Percentiles rank a stretch among this genome's conserved stretches.
These are phyloP conservation scores for Cosmorhoe ocellata DNA, from an alignment of 2,888 invertebrate species.

Conservation along the genomic window DNA sequence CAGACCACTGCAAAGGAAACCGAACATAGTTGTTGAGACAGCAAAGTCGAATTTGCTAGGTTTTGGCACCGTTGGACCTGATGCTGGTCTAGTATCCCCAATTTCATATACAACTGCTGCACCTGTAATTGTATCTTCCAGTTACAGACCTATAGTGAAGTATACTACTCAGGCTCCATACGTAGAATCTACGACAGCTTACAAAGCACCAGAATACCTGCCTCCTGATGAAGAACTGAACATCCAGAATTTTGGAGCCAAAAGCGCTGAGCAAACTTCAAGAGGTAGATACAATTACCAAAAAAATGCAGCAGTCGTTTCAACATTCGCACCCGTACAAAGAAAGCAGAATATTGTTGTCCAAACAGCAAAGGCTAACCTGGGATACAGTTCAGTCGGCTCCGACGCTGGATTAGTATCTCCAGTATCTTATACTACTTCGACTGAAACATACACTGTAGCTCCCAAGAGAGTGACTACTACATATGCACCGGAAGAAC, in stretches of 20 bases:
- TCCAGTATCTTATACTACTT: slow-evolving; percentile 61
- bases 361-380: slow-evolving; percentile 64
- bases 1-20: slow-evolving; percentile 56
- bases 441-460: slow-evolving; percentile 50
- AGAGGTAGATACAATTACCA: slow-evolving; percentile 55
- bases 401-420: slow-evolving; percentile 64
- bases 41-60: slow-evolving; percentile 71
- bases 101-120: slow-evolving; percentile 62
- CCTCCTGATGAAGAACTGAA: slow-evolving; percentile 53
- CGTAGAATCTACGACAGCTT: slow-evolving; percentile 54
- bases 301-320: slow-evolving; percentile 42
- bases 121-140: slow-evolving; percentile 52
- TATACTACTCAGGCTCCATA: slow-evolving; percentile 47
- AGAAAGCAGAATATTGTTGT: slow-evolving; percentile 68
- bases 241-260: slow-evolving; percentile 51
- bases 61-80: slow-evolving; percentile 72
- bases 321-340: slow-evolving; percentile 46
- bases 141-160: slow-evolving; percentile 51
- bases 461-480: slow-evolving; percentile 51
- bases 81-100: slow-evolving; percentile 67
- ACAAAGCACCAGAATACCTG: slow-evolving; percentile 61
- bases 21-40: slow-evolving; percentile 70
- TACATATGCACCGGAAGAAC: slow-evolving; percentile 60
- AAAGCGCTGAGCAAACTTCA: slow-evolving; percentile 40
- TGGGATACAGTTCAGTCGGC: slow-evolving; percentile 63